These are phyloP conservation scores for Protobothrops flavoviridis DNA, from an alignment of 2,113 vertebrate species.

Conservation along the genomic window DNA sequence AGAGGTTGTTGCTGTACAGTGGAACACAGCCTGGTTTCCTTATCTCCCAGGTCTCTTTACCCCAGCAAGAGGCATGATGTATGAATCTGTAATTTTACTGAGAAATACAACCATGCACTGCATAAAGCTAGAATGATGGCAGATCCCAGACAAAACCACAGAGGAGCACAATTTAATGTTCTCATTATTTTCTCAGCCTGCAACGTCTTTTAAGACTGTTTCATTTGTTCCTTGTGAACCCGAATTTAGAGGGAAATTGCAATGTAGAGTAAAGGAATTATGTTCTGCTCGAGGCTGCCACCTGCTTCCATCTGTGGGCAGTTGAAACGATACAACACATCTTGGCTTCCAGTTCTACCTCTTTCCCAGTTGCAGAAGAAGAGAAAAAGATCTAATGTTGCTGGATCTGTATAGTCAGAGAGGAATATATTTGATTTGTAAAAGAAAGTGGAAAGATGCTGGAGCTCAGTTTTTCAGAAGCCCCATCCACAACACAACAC, in stretches of 20 bases:
- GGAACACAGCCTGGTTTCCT: slow-evolving; percentile 40
- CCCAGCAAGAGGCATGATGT: slow-evolving; percentile 17
- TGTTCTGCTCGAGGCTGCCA: accelerated
- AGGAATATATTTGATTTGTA: neutral
- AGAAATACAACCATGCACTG: slow-evolving; percentile 6
- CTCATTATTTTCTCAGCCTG: slow-evolving; percentile 33
- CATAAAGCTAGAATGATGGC: slow-evolving; percentile 35
- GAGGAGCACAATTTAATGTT: slow-evolving; percentile 22
- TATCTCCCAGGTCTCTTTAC: slow-evolving; percentile 40
- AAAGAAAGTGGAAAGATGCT: neutral
- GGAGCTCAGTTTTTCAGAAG: neutral
- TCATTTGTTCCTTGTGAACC: neutral
- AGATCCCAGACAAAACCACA: neutral
- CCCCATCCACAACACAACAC: neutral
- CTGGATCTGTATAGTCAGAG: neutral
- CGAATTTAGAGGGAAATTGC: slow-evolving; percentile 10
- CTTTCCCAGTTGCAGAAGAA: neutral
- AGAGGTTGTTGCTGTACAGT: slow-evolving; percentile 34
- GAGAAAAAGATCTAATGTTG: neutral
- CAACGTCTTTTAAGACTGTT: neutral
- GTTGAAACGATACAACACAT: slow-evolving; percentile 4
- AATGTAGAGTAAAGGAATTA: neutral
- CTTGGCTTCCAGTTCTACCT: neutral
- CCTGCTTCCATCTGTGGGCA: neutral
- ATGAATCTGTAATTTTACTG: slow-evolving; percentile 25